A percentile compares a stretch with the other conserved stretches of the same genome.
phyloP scores from a whole-genome alignment of 1,140 invertebrate species.

The Drosophila suzukii region DNA sequence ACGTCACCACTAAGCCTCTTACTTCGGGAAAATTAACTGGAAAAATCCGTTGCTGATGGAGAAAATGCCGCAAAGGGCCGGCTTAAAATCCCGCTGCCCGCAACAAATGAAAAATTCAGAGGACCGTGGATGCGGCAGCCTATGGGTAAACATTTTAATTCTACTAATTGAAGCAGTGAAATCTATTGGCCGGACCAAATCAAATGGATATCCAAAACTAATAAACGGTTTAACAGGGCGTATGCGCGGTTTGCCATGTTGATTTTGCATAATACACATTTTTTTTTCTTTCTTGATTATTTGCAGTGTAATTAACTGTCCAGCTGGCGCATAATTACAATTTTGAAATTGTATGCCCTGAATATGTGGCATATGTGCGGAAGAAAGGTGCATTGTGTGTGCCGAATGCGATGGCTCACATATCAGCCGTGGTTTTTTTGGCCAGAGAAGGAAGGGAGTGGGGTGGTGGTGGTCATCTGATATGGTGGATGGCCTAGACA shows the following conservation, averaged over 20 bases:
- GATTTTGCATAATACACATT: conserved; percentile 32
- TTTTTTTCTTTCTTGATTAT: conserved; percentile 13
- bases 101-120: conserved; percentile 26
- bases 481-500: conserved; percentile 34
- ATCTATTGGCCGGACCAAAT: conserved; percentile 20
- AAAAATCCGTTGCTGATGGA: conserved; percentile 18
- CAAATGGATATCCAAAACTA: conserved; percentile 52
- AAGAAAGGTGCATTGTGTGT: conserved; percentile 55
- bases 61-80: conserved; percentile 33
- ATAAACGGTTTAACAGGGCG: conserved; percentile 55
- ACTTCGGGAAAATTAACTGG: conserved; percentile 43
- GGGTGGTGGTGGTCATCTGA: conserved; percentile 17
- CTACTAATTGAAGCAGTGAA: conserved; percentile 44
- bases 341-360: conserved; percentile 33
- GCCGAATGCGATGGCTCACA: conserved; percentile 28
- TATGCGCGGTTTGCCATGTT: conserved; percentile 44
- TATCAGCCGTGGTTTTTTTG: conserved; percentile 40
- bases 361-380: conserved; percentile 5
- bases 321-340: conserved; percentile 53
- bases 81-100: conserved; percentile 23
- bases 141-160: conserved; percentile 45
- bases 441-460: not conserved
- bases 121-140: not conserved
- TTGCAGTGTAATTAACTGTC: conserved; percentile 55
- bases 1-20: conserved; percentile 51